Base-by-base conservation (phyloP, 1,140 invertebrate genomes). In the Trichogramma pretiosum region DNA sequence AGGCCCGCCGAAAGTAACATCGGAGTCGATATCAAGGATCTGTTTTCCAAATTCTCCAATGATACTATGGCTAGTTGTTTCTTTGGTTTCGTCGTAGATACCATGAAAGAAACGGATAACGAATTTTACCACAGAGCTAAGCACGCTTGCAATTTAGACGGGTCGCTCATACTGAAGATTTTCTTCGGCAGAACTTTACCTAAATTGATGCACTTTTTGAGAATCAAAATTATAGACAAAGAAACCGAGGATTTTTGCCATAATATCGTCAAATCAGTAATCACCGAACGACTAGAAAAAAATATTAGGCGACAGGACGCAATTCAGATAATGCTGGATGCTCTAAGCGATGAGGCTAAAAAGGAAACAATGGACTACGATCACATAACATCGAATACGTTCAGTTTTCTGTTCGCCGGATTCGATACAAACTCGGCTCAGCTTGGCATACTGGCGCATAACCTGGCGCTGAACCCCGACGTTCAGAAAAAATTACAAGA, bases 371-470 rank as follows among this genome's bases (percentile, higher is more conserved):
- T 69, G 44, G 52, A 39, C 23, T 50, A 58, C 18, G 54, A 60
- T 1, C 55, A 59, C 4, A 43, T 67, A 8, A 54, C 59, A 1
- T 56, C 60, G 0, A 61, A 66, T 23, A 62, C 56, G 0, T 56
- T 60, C 30, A 39, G 46, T 14, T 57, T 57, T 33, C 54, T 57
- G 23, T 53, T 57, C 16, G 55, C 39, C 5, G 53, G 52, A 1
- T 83, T 78, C 43, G 80, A 83, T 30, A 81, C 81, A 0, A 73
- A 77, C 0, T 69, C 78, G 1, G 67, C 68, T 8, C 56, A 76
- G 0, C 63, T 82, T 40, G 63, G 68, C 21, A 74, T 75, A 42
- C 55, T 67, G 0, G 52, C 72, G 0, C 75, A 77, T 26, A 68
- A 74, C 38, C 56, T 85, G 5, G 74, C 79, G 23, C 61, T 66